Evolutionary conservation across 2,797 vertebrate genomes (phyloP), one percentile per base, ranked within the genome.

Genomic region (Columba guinea): DNA sequence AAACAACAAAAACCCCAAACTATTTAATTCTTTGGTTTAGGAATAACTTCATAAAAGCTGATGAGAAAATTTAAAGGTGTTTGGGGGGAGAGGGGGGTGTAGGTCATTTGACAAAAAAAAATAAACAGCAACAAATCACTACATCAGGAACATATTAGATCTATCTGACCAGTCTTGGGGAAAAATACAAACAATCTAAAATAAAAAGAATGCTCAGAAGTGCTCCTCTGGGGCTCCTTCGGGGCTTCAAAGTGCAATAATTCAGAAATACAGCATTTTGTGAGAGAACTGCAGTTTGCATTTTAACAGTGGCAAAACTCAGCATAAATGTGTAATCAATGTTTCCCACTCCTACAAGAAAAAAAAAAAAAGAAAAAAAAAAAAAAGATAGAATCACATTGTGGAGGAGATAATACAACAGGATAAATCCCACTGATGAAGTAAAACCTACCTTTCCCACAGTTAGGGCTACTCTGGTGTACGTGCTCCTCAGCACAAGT

Each of bases 251-350:
- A 94, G 70, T 0, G 0, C 58, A 79, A 49, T 81, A 88, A 93
- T 76, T 95, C 83, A 91, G 73, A 88, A 96, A 91, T 79, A 78
- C 44, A 86, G 87, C 70, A 39, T 84, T 93, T 95, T 90, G 77
- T 94, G 74, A 76, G 67, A 88, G 94, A 97, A 90, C 60, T 84
- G 83, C 28, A 73, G 79, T 87, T 93, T 88, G 59, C 73, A 86
- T 88, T 96, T 95, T 82, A 94, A 73, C 65, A 67, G 48, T 59
- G 52, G 73, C 48, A 71, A 94, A 86, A 84, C 67, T 84, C 63
- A 49, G 65, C 48, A 41, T 84, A 94, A 94, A 93, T 79, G 73
- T 86, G 84, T 79, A 91, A 93, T 84, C 83, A 63, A 44, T 94
- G 69, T 55, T 87, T 79, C 77, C 17, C 9, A 30, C 30, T 82